phyloP scores from a whole-genome alignment of 2,797 vertebrate genomes.

The Pogonophryne albipinna region DNA sequence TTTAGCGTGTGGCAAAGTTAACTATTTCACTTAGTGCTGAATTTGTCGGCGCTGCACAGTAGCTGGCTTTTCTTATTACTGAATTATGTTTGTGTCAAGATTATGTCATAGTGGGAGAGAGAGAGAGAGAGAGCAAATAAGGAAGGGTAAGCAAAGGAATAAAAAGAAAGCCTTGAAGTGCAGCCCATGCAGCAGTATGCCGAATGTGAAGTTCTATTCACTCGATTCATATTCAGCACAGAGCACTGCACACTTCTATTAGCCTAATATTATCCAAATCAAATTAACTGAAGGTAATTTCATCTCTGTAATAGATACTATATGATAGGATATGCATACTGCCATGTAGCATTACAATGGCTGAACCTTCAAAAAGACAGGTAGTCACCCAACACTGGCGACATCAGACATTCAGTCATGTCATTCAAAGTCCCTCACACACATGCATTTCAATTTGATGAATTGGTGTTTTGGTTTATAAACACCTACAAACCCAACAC shows the following conservation, averaged over 20 bases:
- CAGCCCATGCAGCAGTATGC: conserved; percentile 40
- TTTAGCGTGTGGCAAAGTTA: conserved; percentile 27
- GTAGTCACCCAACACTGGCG: conserved; percentile 30
- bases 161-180: conserved; percentile 37
- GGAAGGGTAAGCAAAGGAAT: conserved; percentile 4
- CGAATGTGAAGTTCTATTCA: conserved; percentile 50
- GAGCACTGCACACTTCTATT: conserved; percentile 61
- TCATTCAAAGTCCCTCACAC: conserved; percentile 41
- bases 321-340: conserved; percentile 64
- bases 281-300: conserved; percentile 78
- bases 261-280: conserved; percentile 75
- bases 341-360: conserved; percentile 53
- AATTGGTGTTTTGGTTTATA: conserved; percentile 46
- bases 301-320: conserved; percentile 70
- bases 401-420: conserved; percentile 51
- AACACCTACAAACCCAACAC: conserved; percentile 13
- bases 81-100: conserved; percentile 39
- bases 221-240: conserved; percentile 68
- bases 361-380: conserved; percentile 35
- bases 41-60: conserved; percentile 23
- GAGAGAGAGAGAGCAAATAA: neutral
- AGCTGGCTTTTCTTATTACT: conserved; percentile 38
- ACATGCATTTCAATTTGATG: conserved; percentile 42
- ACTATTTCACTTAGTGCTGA: conserved; percentile 52
- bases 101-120: conserved; percentile 36